phyloP scores from a whole-genome alignment of 2,113 vertebrate species.

The Triplophysa siluroides region DNA sequence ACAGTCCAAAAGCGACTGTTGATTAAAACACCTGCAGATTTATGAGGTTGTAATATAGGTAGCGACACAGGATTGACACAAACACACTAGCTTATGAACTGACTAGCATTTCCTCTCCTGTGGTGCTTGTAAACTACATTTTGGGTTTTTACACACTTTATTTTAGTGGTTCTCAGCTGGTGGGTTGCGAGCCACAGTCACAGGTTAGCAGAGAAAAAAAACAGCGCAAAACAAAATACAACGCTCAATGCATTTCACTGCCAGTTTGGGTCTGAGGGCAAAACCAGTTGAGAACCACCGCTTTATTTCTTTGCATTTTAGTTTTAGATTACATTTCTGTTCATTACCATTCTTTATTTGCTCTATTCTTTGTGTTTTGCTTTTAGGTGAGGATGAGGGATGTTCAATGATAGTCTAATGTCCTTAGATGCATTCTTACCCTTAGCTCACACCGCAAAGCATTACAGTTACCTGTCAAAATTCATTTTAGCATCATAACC shows the following conservation, averaged over 20 bases:
- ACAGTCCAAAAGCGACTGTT: neutral
- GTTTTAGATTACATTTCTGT: conserved; percentile 43
- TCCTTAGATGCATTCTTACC: conserved; percentile 37
- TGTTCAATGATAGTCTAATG: conserved; percentile 66
- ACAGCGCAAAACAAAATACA: neutral
- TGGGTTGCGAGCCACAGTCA: neutral
- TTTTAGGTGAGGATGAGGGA: conserved; percentile 71
- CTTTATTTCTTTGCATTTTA: conserved; percentile 5
- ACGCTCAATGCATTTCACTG: no score
- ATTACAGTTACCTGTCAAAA: conserved; percentile 1
- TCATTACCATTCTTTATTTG: conserved; percentile 56
- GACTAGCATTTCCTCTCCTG: conserved; percentile 16
- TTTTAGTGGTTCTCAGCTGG: conserved; percentile 19
- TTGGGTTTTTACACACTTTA: neutral
- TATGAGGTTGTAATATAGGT: conserved; percentile 7
- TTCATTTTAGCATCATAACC: neutral
- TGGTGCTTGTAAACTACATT: neutral
- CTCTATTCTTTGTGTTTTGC: conserved; percentile 60
- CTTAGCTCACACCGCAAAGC: conserved; percentile 32
- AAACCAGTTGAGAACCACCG: conserved; percentile 5
- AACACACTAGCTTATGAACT: conserved; percentile 4
- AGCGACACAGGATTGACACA: neutral
- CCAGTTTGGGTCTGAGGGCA: neutral
- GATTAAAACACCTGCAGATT: neutral
- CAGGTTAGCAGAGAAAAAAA: neutral